Evolutionary conservation across 1,140 invertebrate species (phyloP), one percentile per base, ranked within the genome.

Genomic region (Diorhabda sublineata): DNA sequence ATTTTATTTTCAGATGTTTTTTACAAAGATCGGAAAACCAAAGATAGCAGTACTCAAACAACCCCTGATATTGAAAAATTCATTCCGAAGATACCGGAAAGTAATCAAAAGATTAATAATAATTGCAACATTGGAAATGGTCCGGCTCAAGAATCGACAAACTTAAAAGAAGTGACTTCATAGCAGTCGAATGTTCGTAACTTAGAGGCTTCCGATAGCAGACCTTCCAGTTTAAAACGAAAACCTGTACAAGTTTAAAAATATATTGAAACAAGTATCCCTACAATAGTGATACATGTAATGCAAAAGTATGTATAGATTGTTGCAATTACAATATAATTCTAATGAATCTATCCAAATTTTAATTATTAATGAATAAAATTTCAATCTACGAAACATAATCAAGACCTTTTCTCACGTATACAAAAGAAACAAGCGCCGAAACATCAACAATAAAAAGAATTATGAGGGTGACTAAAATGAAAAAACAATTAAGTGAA

Each of bases 61-160:
- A 75, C 71, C 47, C 75, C 73, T 42, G 66, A 66, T 11, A 45
- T 47, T 58, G 72, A 71, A 60, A 71, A 68, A 42, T 41, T 70
- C 8, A 64, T 75, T 45, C 72, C 64, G 45, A 74, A 64, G 42
- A 71, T 71, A 0, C 60, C 72, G 42, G 73, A 75, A n/a, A 64
- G 73, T 42, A 45, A 73, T 11, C 71, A 66, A 9, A 79, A 79
- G 72, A 71, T 76, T 7, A 81, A 80, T 71, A 81, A 80, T 71
- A 77, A 79, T 56, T 77, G 73, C 69, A 78, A 78, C 69, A 73
- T 80, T 7, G 76, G 76, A 4, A 80, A 80, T 44, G 79, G 79
- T 45, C 75, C 77, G 5, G 68, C 75, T 44, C 67, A 71, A 4
- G 47, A 52, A 4, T 61, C 71, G n/a, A 42, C 69, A 7, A 77